Evolutionary conservation across 2,797 vertebrate species (phyloP), one percentile per base, ranked within the genome.

Genomic region (Remorina albescens): DNA sequence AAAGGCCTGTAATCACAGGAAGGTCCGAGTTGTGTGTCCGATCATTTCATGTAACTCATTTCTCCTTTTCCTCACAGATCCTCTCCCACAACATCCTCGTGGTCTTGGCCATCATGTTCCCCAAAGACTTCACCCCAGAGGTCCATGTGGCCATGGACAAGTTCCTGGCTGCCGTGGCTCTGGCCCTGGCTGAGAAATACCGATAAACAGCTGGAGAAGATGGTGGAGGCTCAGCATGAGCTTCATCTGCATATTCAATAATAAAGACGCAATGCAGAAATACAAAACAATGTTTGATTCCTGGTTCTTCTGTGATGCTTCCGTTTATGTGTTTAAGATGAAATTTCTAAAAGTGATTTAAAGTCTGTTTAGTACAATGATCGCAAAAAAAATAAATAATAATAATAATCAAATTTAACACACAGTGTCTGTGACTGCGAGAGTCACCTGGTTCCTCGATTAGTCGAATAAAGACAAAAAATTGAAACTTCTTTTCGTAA

Each of bases 121-220:
- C 94, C 0, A 0, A 2, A 0, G 64, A 87, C 0, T 94, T 97
- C 91, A 94, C 85, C 65, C 90, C 96, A 0, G 87, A 93, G 41
- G 81, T 91, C 26, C 94, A 97, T 0, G 87, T 95, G 74, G 78
- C 95, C 37, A 12, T 96, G 81, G 97, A 98, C 93, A 98, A 97
- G 94, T 96, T 97, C 93, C 36, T 97, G 42, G 76, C 89, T 0
- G 8, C 39, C 0, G 49, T 97, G 88, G 61, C 89, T 81, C 78
- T 30, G 3, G 93, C 93, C 71, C 95, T 98, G 91, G 74, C 94
- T 66, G 95, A 96, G 94, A 97, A 96, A 67, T 98, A 98, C 94
- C 83, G 95, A 91, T 98, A 95, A 88, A 83, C 62, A 5, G 30
- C 41, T 36, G 42, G 10, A 80, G 57, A 37, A 41, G 42, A 65